Conservation (phyloP, 2,797 vertebrate species). For the Valencia hispanica region DNA sequence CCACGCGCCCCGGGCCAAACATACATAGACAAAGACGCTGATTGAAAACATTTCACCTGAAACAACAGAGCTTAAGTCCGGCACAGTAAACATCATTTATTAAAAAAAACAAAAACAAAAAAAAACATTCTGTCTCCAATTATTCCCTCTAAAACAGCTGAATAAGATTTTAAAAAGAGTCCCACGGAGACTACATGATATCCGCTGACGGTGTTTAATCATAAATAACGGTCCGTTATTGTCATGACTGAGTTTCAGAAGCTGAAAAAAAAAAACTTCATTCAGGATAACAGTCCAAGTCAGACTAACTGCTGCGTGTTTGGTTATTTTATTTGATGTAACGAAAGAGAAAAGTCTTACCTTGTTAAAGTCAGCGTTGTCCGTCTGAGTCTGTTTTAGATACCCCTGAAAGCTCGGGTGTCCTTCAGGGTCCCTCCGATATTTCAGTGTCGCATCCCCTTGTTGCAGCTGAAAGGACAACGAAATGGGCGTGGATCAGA, state of each 20-base stretch:
- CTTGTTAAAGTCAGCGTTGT: not conserved
- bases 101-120: too few species aligned
- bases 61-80: not conserved
- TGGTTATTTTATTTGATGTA: not conserved
- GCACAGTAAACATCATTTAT: too few species aligned
- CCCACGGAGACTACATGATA: not conserved
- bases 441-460: not conserved
- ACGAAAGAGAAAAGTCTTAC: not conserved
- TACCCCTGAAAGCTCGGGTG: not conserved
- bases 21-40: not conserved
- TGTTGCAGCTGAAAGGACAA: not conserved
- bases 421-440: not conserved
- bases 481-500: not conserved
- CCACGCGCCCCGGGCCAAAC: not conserved
- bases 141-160: not conserved
- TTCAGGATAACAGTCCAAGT: not conserved
- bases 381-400: not conserved
- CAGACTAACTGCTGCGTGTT: fast-evolving
- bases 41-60: not conserved
- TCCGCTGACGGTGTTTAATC: not conserved
- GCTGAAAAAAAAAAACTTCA: not conserved
- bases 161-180: not conserved
- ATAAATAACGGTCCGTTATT: not conserved
- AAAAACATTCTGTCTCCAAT: too few species aligned
- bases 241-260: not conserved